Percentiles rank a stretch among this genome's conserved stretches.
These are phyloP conservation scores for Etheostoma cragini DNA, from an alignment of 2,113 vertebrate genomes.

Conservation along the genomic window DNA sequence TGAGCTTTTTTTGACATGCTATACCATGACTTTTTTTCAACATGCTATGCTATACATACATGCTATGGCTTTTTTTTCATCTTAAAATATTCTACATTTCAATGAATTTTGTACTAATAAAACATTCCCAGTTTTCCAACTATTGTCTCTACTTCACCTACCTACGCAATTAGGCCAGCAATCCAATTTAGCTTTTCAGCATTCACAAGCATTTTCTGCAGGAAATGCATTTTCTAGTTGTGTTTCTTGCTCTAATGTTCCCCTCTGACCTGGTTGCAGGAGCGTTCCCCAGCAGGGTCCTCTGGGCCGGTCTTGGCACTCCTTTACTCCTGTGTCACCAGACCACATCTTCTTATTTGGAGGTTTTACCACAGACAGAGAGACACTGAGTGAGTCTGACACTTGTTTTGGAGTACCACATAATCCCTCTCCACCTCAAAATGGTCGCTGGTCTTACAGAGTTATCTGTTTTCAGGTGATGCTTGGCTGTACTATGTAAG, in stretches of 20 bases:
- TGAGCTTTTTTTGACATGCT: too few relatives aligned
- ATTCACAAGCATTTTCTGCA: too few relatives aligned
- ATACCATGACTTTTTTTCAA: too few relatives aligned
- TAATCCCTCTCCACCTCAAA: not conserved
- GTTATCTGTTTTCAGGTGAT: slow-evolving; percentile 85
- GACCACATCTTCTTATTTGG: slow-evolving; percentile 97
- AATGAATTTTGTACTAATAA: too few relatives aligned
- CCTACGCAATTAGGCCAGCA: too few relatives aligned
- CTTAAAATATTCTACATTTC: too few relatives aligned
- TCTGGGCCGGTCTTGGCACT: slow-evolving; percentile 94
- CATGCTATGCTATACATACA: too few relatives aligned
- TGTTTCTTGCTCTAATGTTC: not conserved
- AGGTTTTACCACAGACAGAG: slow-evolving; percentile 96
- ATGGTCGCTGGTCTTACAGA: not conserved
- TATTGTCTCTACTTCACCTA: too few relatives aligned
- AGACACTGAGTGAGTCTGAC: slow-evolving; percentile 91
- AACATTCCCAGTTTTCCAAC: too few relatives aligned
- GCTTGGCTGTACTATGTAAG: slow-evolving; percentile 95
- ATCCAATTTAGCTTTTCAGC: too few relatives aligned
- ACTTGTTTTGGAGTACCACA: not conserved
- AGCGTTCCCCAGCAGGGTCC: slow-evolving; percentile 83
- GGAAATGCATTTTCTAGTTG: too few relatives aligned
- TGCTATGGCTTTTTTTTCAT: too few relatives aligned
- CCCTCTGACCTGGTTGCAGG: slow-evolving; percentile 57
- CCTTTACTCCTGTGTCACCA: slow-evolving; percentile 90